Percentiles rank a stretch among this genome's conserved stretches.
Evolutionary conservation across 2,797 vertebrate genomes (phyloP).

Genomic region (Prunella strophiata): DNA sequence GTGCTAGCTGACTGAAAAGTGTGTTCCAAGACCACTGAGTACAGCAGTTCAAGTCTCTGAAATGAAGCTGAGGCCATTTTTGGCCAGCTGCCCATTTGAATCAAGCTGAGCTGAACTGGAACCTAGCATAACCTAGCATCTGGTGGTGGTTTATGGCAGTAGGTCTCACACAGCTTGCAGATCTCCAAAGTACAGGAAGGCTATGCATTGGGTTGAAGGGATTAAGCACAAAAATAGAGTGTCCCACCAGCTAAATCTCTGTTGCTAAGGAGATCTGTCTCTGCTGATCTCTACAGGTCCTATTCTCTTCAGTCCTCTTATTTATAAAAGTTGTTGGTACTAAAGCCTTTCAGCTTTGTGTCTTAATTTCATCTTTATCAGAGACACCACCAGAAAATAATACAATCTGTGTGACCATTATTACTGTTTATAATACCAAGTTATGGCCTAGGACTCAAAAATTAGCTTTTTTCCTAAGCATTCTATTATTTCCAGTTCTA

Average conservation of each 20-base stretch:
- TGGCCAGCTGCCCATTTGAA: neutral
- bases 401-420: neutral
- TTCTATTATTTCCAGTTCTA: neutral
- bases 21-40: neutral
- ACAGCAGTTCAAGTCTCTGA: neutral
- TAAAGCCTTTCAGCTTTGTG: neutral
- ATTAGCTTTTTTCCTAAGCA: neutral
- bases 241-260: neutral
- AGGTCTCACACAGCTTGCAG: neutral
- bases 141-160: neutral
- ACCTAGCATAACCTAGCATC: neutral
- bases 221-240: neutral
- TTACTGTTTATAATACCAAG: neutral
- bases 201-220: neutral
- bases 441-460: neutral
- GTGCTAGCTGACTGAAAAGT: neutral
- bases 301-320: neutral
- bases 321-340: neutral
- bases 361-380: neutral
- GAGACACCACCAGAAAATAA: neutral
- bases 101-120: neutral
- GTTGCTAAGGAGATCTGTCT: neutral
- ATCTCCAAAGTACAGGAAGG: neutral
- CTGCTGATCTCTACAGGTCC: neutral
- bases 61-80: neutral